Conservation (phyloP, 1,140 invertebrate genomes). For the Colletes gigas region DNA sequence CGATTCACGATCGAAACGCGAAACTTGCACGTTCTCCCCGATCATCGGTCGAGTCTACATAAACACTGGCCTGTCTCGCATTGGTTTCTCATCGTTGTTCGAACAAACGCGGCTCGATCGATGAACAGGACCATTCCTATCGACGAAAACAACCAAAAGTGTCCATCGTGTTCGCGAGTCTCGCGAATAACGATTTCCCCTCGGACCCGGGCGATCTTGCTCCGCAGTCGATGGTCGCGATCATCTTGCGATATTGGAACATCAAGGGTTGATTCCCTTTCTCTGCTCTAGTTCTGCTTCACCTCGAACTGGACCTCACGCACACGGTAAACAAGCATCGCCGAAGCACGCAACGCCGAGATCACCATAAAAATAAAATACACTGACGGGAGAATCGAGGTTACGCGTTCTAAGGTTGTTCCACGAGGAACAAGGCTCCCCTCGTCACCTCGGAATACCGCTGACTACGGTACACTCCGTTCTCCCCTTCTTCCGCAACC, state of each 20-base stretch:
- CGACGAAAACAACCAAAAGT: not conserved
- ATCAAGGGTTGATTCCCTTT: not conserved
- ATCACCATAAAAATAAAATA: no score
- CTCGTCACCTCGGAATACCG: slow-evolving; percentile 36
- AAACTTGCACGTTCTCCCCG: not conserved
- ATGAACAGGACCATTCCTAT: slow-evolving; percentile 5
- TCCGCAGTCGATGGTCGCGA: no score
- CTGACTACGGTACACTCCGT: slow-evolving; percentile 48
- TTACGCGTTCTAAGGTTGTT: slow-evolving; percentile 1
- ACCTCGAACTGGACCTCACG: not conserved
- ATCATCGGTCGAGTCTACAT: slow-evolving; percentile 30
- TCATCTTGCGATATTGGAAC: not conserved
- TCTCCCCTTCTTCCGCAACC: slow-evolving; percentile 33
- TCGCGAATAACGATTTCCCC: not conserved
- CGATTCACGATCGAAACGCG: slow-evolving; percentile 37
- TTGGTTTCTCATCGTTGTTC: not conserved
- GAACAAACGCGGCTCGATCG: slow-evolving; percentile 11
- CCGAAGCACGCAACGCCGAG: not conserved
- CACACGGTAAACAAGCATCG: not conserved
- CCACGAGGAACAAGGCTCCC: slow-evolving; percentile 48
- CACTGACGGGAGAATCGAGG: not conserved
- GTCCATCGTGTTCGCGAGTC: not conserved
- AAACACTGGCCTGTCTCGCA: slow-evolving; percentile 27
- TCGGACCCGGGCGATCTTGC: not conserved
- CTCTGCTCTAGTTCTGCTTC: not conserved